Evolutionary conservation across 2,113 vertebrate species (phyloP).

Genomic region (Burhinus bistriatus): DNA sequence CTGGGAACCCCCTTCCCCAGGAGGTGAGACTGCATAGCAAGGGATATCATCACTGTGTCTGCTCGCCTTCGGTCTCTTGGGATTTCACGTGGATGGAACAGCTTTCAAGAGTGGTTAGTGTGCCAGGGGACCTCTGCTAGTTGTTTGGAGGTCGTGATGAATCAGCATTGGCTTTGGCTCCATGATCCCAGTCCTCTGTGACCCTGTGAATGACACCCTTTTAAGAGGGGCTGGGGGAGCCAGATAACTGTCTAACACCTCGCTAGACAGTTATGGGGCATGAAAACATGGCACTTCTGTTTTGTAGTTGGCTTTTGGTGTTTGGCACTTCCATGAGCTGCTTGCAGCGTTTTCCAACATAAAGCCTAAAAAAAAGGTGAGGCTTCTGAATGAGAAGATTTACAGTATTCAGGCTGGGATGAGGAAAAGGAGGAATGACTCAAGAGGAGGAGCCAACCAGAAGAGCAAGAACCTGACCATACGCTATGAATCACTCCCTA

Average conservation of each 20-base stretch:
- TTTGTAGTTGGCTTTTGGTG: neutral
- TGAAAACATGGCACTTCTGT: neutral
- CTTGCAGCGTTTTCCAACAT: neutral
- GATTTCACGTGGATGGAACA: neutral
- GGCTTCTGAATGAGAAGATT: neutral
- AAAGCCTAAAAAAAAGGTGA: neutral
- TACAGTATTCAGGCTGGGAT: neutral
- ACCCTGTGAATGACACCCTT: neutral
- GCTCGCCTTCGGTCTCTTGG: neutral
- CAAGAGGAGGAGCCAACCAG: neutral
- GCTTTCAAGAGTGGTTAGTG: neutral
- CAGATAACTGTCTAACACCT: neutral
- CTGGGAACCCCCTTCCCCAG: neutral
- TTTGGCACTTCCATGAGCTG: neutral
- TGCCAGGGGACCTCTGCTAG: neutral
- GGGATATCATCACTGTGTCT: neutral
- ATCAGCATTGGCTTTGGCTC: neutral
- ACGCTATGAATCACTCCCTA: neutral
- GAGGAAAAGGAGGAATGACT: neutral
- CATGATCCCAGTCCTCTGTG: neutral
- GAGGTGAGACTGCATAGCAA: neutral
- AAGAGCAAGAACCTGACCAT: neutral
- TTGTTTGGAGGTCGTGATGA: neutral
- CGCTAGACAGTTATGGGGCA: neutral
- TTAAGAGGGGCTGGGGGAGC: neutral